phyloP scores from a whole-genome alignment of 2,113 vertebrate species.

The Nettapus auritus region DNA sequence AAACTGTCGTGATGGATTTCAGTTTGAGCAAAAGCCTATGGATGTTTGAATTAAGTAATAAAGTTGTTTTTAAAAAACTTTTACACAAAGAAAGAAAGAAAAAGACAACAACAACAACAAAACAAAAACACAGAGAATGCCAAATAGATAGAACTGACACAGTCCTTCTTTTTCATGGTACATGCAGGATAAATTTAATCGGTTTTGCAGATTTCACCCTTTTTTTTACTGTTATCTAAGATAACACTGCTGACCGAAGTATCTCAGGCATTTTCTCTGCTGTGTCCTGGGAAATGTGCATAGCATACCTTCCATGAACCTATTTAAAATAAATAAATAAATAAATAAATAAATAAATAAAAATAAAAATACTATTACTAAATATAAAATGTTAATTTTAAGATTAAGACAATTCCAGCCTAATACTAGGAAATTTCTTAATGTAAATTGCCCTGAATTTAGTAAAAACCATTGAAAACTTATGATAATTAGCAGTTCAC shows the following conservation, averaged over 20 bases:
- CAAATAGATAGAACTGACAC: not conserved
- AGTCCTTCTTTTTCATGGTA: not conserved
- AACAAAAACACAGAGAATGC: not conserved
- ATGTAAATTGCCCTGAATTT: not conserved
- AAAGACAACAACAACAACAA: too few species aligned
- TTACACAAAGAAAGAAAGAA: not conserved
- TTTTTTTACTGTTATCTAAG: not conserved
- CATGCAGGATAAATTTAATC: not conserved
- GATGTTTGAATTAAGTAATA: slow-evolving; percentile 18
- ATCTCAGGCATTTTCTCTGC: not conserved
- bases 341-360: not conserved
- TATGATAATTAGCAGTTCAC: not conserved
- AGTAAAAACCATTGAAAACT: not conserved
- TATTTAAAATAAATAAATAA: not conserved
- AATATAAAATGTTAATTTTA: not conserved
- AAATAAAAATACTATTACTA: not conserved
- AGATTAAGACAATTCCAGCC: not conserved
- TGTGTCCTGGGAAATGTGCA: not conserved
- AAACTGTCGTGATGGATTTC: not conserved
- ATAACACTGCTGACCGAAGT: not conserved
- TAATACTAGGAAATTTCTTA: not conserved
- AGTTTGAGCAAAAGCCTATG: not conserved
- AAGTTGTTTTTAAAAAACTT: not conserved
- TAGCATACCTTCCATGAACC: not conserved
- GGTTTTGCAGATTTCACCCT: not conserved